Evolutionary conservation across 1,140 invertebrate species (phyloP).

Genomic region (Leptinotarsa texana): DNA sequence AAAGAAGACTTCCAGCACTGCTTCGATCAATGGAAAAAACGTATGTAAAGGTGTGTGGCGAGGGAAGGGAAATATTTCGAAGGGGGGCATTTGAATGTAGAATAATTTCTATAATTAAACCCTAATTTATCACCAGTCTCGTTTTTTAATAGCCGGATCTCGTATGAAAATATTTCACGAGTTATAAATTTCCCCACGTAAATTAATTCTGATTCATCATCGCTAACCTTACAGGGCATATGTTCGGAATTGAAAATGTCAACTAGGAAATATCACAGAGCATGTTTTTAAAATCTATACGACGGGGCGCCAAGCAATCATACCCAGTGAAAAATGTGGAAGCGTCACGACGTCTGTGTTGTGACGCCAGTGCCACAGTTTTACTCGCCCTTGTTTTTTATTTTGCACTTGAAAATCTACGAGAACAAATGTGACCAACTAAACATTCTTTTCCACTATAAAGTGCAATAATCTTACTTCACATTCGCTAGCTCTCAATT

Average conservation of each 20-base stretch:
- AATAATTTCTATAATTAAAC: too few species aligned
- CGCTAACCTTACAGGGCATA: background rate
- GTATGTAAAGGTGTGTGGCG: too few species aligned
- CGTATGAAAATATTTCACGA: background rate
- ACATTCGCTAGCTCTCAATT: too few species aligned
- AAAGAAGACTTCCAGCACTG: too few species aligned
- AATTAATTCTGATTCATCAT: background rate
- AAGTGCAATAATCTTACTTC: background rate
- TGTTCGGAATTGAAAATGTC: conserved; percentile 2
- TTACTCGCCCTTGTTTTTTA: background rate
- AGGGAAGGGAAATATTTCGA: too few species aligned
- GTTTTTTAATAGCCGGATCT: too few species aligned
- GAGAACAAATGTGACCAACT: background rate
- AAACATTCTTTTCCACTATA: background rate
- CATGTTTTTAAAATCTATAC: conserved; percentile 8
- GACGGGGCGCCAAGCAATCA: background rate
- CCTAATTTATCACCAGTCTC: too few species aligned
- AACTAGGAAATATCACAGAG: conserved; percentile 1
- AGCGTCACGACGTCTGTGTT: conserved; percentile 1
- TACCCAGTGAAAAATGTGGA: background rate
- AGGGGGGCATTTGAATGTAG: too few species aligned
- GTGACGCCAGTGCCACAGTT: background rate
- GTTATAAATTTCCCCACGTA: background rate
- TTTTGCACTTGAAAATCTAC: background rate
- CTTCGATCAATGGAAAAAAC: too few species aligned